Conservation (phyloP, 2,797 vertebrate genomes). For the Syngnathus rostellatus region DNA sequence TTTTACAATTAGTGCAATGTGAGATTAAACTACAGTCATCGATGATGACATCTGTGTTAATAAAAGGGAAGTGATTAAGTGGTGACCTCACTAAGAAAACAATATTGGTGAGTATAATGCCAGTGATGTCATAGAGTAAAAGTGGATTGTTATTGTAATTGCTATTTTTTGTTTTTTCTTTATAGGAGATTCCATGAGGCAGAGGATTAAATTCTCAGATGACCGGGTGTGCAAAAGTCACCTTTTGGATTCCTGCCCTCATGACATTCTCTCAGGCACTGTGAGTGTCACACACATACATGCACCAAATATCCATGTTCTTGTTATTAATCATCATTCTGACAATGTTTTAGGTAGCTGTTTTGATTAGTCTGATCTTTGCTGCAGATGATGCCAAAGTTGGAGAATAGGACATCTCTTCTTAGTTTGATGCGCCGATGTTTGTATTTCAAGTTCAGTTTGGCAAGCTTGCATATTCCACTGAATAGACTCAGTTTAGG, state of each 20-base stretch:
- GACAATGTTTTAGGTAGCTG: neutral
- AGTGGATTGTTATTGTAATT: too few species aligned
- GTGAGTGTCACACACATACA: conserved; percentile 65
- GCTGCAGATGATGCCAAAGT: too few species aligned
- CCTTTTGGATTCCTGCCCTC: conserved; percentile 95
- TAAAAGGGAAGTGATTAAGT: too few species aligned
- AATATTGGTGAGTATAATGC: neutral
- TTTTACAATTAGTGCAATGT: neutral
- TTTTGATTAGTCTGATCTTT: neutral
- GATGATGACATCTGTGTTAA: neutral
- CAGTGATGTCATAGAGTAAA: neutral
- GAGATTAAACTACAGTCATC: neutral
- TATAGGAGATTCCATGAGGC: conserved; percentile 90
- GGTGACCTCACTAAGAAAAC: too few species aligned
- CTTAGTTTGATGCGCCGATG: too few species aligned
- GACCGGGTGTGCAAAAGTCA: conserved; percentile 99
- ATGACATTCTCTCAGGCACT: conserved; percentile 96
- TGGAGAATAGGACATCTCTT: too few species aligned
- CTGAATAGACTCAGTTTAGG: too few species aligned
- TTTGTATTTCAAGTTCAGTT: too few species aligned
- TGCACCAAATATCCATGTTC: neutral
- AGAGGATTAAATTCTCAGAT: conserved; percentile 96
- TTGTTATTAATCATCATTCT: neutral
- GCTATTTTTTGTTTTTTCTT: conserved; percentile 13
- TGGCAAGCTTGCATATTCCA: too few species aligned